phyloP scores from a whole-genome alignment of 2,113 vertebrate species.

The Perca schrenkii region DNA sequence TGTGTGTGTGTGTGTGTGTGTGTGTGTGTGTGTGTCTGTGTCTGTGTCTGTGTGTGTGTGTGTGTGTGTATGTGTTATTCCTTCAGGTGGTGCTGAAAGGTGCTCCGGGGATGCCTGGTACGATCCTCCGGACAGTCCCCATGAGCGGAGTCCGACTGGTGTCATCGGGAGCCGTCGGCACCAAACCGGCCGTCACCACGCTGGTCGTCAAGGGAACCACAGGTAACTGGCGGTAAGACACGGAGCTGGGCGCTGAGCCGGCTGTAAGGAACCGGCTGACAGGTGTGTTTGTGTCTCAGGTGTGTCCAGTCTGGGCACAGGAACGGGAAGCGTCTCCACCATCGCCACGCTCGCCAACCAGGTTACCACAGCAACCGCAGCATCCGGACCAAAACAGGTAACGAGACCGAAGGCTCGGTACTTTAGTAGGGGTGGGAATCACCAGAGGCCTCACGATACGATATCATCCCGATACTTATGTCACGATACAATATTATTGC shows the following conservation, averaged over 20 bases:
- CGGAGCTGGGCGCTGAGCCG: no score
- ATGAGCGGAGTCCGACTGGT: conserved; percentile 89
- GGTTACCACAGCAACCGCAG: conserved; percentile 82
- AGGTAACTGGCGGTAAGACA: conserved; percentile 71
- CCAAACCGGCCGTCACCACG: conserved; percentile 89
- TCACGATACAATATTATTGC: no score
- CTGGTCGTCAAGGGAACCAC: conserved; percentile 91
- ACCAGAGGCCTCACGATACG: no score
- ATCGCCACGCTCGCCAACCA: conserved; percentile 88
- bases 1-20: background rate
- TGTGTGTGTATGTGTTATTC: no score
- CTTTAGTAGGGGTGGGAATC: no score
- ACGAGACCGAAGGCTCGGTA: background rate
- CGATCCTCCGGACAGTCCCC: conserved; percentile 89
- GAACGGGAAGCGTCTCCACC: conserved; percentile 86
- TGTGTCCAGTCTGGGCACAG: conserved; percentile 86
- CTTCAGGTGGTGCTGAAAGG: conserved; percentile 89
- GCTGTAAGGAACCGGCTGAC: background rate
- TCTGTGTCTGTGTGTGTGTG: background rate
- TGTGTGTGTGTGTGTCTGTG: no score
- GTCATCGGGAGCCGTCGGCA: conserved; percentile 85
- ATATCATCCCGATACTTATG: no score
- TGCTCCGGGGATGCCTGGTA: conserved; percentile 88
- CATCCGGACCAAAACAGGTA: conserved; percentile 87
- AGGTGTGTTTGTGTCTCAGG: conserved; percentile 69